Percentiles rank a stretch among this genome's conserved stretches.
Conservation (phyloP, 2,888 invertebrate species). For the Cantharis lateralis region DNA sequence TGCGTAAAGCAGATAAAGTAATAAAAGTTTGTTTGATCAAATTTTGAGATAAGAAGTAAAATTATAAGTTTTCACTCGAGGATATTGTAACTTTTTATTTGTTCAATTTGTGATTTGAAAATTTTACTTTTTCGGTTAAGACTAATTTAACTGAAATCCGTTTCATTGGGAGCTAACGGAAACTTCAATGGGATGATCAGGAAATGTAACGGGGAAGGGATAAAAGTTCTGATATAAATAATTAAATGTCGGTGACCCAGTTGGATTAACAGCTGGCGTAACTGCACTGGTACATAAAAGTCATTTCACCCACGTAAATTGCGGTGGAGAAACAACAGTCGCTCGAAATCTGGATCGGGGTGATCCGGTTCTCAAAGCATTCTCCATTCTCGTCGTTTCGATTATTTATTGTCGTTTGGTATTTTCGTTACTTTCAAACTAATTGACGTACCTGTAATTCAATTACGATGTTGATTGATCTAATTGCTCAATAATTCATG, state of each 20-base stretch:
- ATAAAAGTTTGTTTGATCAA: background rate
- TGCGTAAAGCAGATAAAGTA: background rate
- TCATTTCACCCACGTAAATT: slow-evolving; percentile 14
- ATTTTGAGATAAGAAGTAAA: background rate
- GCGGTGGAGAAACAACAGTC: slow-evolving; percentile 8
- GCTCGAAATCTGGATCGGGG: slow-evolving; percentile 17
- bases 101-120: background rate
- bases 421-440: background rate
- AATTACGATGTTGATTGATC: background rate
- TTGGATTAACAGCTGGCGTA: slow-evolving; percentile 8
- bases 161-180: background rate
- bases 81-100: background rate
- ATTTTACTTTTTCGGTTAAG: background rate
- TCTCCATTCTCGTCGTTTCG: background rate
- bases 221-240: slow-evolving; percentile 13
- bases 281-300: slow-evolving; percentile 6
- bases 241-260: slow-evolving; percentile 16
- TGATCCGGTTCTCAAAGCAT: slow-evolving; percentile 16
- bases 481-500: background rate
- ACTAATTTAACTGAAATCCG: too few relatives aligned
- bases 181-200: background rate
- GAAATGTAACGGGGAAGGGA: slow-evolving; percentile 4
- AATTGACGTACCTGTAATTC: background rate
- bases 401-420: background rate
- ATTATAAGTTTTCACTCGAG: background rate